phyloP scores from a whole-genome alignment of 2,888 invertebrate species.

The Metallyticus violacea region DNA sequence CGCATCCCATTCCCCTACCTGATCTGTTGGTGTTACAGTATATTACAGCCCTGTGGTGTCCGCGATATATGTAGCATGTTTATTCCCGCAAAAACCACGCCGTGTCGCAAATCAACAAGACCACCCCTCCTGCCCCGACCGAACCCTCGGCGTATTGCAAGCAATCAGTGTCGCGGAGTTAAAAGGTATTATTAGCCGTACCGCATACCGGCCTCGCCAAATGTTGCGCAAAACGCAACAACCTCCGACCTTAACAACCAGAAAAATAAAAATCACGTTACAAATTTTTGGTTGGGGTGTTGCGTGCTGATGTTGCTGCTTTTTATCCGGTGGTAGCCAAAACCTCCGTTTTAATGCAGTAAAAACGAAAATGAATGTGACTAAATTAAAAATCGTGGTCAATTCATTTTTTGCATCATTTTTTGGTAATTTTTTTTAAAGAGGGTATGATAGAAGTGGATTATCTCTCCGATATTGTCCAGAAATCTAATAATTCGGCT shows the following conservation, averaged over 20 bases:
- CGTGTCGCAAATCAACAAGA: constrained; percentile 46
- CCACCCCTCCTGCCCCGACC: background rate
- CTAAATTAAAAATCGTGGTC: constrained; percentile 17
- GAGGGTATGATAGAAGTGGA: background rate
- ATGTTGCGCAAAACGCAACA: constrained; percentile 18
- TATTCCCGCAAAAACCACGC: constrained; percentile 51
- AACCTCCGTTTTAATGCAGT: background rate
- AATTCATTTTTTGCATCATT: constrained; percentile 7
- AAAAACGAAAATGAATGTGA: background rate
- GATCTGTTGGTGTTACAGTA: background rate
- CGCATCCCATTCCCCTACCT: background rate
- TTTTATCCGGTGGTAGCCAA: background rate
- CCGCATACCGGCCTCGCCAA: constrained; percentile 10
- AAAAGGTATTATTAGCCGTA: constrained; percentile 23
- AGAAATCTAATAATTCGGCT: background rate
- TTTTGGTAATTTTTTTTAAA: background rate
- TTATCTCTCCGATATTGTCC: background rate
- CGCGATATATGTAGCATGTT: constrained; percentile 40
- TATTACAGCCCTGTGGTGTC: constrained; percentile 8
- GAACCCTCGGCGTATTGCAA: background rate
- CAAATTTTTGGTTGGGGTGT: constrained; percentile 11
- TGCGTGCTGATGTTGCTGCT: background rate
- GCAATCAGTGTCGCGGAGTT: constrained; percentile 26
- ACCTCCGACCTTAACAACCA: background rate
- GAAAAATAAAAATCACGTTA: constrained; percentile 21